Conservation (phyloP, 2,888 invertebrate genomes). For the Drosophila sordidula region DNA sequence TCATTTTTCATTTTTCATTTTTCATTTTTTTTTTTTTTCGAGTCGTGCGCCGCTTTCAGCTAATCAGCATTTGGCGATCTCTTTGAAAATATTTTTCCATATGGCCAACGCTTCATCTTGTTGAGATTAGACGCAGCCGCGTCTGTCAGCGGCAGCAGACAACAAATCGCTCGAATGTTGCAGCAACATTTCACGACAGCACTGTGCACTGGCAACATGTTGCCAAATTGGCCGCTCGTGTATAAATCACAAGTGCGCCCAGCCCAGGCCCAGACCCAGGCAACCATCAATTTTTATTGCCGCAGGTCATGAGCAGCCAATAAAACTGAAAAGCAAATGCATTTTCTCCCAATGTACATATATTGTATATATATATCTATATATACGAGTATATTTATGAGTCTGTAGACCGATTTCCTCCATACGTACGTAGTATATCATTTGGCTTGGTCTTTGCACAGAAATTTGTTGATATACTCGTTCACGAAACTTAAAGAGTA, state of each 20-base stretch:
- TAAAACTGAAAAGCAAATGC: conserved; percentile 58
- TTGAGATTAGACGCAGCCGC: conserved; percentile 49
- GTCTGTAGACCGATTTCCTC: conserved; percentile 29
- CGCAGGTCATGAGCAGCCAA: conserved; percentile 75
- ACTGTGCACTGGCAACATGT: conserved; percentile 20
- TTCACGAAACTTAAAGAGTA: too few species aligned
- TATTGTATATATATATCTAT: conserved; percentile 34
- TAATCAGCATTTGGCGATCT: conserved; percentile 77
- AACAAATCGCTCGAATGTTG: conserved; percentile 34
- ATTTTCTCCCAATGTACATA: conserved; percentile 32
- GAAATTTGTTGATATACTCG: too few species aligned
- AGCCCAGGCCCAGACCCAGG: conserved; percentile 13
- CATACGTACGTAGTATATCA: conserved; percentile 25
- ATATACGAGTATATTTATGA: conserved; percentile 30
- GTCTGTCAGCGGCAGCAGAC: conserved; percentile 51
- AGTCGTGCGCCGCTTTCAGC: conserved; percentile 63
- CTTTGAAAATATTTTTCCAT: conserved; percentile 76
- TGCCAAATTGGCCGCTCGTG: conserved; percentile 5
- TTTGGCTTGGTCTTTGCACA: conserved; percentile 10
- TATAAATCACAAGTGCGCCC: conserved; percentile 42
- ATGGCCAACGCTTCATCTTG: conserved; percentile 68
- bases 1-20: too few species aligned
- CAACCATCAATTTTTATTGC: conserved; percentile 65
- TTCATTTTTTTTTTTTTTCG: conserved; percentile 31
- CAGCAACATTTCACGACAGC: conserved; percentile 44